Conservation (phyloP, 2,888 invertebrate genomes). For the Aphidoletes aphidimyza region DNA sequence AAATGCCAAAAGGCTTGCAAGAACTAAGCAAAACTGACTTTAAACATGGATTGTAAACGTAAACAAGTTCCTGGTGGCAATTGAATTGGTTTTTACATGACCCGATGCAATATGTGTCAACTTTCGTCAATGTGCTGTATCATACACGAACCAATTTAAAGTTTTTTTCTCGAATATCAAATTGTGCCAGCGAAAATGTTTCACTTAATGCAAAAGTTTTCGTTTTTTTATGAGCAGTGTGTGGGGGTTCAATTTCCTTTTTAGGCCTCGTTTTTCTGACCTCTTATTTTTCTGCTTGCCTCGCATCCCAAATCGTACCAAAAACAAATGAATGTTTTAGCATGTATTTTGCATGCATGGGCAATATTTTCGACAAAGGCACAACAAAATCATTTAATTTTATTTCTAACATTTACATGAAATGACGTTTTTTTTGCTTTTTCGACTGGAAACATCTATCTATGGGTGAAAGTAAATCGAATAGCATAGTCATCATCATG, state of each 20-base stretch:
- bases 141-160: neutral
- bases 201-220: slow-evolving; percentile 36
- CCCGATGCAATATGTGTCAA: neutral
- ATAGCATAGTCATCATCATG: neutral
- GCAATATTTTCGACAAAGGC: neutral
- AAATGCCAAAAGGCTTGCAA: no score
- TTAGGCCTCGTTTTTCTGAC: neutral
- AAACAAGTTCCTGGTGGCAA: neutral
- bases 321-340: neutral
- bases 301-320: neutral
- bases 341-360: slow-evolving; percentile 20
- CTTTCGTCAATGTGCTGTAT: neutral
- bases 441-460: neutral
- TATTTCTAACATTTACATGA: slow-evolving; percentile 24
- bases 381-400: slow-evolving; percentile 30
- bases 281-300: neutral
- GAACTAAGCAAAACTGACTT: neutral
- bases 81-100: neutral
- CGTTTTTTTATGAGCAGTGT: neutral
- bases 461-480: slow-evolving; percentile 14
- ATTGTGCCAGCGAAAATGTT: neutral
- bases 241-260: neutral
- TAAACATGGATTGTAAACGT: neutral
- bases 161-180: slow-evolving; percentile 8
- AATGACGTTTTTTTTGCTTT: neutral